A percentile compares a stretch with the other conserved stretches of the same genome.
These are phyloP conservation scores for Nycteola revayana DNA, from an alignment of 2,888 invertebrate species.

Conservation along the genomic window DNA sequence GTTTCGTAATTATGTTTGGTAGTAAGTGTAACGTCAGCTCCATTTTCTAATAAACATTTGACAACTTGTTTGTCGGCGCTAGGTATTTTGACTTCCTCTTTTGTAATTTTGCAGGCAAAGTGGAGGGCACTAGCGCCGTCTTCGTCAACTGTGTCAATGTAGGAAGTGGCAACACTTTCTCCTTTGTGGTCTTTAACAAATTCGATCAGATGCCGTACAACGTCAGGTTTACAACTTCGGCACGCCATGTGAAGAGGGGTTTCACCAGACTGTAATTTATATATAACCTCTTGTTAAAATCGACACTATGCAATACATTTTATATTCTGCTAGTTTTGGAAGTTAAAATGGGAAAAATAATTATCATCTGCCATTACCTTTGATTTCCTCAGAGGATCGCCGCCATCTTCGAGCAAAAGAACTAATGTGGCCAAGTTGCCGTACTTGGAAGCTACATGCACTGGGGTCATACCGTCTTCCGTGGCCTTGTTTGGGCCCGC, in stretches of 20 bases:
- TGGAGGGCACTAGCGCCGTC: slow-evolving; percentile 97
- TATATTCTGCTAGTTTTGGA: no score
- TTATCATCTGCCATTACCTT: no score
- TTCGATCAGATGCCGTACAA: slow-evolving; percentile 92
- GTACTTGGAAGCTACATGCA: slow-evolving; percentile 96
- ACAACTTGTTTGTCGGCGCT: slow-evolving; percentile 93
- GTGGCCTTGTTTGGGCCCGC: slow-evolving; percentile 97
- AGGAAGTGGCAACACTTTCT: slow-evolving; percentile 89
- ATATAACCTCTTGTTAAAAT: no score
- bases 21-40: slow-evolving; percentile 93
- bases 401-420: slow-evolving; percentile 95
- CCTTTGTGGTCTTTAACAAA: slow-evolving; percentile 90
- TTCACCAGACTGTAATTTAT: slow-evolving; percentile 93
- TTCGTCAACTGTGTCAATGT: slow-evolving; percentile 93
- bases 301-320: no score
- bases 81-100: slow-evolving; percentile 88
- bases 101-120: slow-evolving; percentile 94
- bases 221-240: slow-evolving; percentile 91
- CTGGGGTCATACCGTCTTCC: slow-evolving; percentile 97
- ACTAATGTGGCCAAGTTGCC: slow-evolving; percentile 94
- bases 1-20: slow-evolving; percentile 95
- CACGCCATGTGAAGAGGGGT: slow-evolving; percentile 98
- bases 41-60: slow-evolving; percentile 92
- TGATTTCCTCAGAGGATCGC: slow-evolving; percentile 95
- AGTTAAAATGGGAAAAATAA: no score